These are phyloP conservation scores for Erythrocercus mccallii DNA, from an alignment of 2,113 vertebrate species.

Conservation along the genomic window DNA sequence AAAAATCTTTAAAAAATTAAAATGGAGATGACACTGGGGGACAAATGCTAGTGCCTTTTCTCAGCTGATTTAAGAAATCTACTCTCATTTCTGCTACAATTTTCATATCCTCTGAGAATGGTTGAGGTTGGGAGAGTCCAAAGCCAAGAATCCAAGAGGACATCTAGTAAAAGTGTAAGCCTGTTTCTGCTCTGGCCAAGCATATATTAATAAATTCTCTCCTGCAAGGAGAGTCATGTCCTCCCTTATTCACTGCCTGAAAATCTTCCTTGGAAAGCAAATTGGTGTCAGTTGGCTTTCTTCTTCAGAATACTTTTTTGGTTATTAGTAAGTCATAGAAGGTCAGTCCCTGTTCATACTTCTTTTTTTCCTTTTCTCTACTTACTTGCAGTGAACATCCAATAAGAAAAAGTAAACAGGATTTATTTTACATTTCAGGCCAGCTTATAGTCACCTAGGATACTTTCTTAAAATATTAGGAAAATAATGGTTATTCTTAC, in stretches of 20 bases:
- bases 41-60: neutral
- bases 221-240: neutral
- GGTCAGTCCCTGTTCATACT: neutral
- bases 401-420: neutral
- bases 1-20: neutral
- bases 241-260: neutral
- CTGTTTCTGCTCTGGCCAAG: neutral
- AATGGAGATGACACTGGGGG: neutral
- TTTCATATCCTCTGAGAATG: neutral
- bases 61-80: neutral
- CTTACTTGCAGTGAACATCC: neutral
- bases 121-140: neutral
- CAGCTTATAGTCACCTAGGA: neutral
- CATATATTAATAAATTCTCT: neutral
- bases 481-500: neutral
- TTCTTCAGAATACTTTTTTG: neutral
- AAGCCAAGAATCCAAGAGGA: neutral
- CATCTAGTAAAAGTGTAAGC: neutral
- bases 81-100: neutral
- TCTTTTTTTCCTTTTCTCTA: neutral
- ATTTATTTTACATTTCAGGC: neutral
- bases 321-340: neutral
- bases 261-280: neutral
- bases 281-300: neutral
- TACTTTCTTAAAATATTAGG: neutral